phyloP scores from a whole-genome alignment of 1,140 invertebrate species.

The Steinernema feltiae region DNA sequence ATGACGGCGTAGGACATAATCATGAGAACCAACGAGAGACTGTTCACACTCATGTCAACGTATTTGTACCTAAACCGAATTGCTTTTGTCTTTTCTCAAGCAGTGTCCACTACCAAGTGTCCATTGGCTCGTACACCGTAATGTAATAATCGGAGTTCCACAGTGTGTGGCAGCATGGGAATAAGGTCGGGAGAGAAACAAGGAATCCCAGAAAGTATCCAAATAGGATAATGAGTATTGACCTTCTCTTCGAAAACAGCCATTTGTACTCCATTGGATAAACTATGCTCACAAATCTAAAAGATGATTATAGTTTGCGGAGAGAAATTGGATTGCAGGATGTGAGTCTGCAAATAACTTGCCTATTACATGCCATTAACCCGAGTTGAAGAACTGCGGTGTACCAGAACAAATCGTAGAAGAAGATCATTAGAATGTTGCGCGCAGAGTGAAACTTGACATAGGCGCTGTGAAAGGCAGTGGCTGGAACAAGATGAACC shows the following conservation, averaged over 20 bases:
- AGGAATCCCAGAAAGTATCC: slow-evolving; percentile 40
- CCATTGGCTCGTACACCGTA: slow-evolving; percentile 35
- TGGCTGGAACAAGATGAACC: slow-evolving; percentile 42
- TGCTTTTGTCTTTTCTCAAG: too few species aligned
- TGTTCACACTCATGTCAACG: slow-evolving; percentile 43
- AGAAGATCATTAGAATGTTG: slow-evolving; percentile 44
- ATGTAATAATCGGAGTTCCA: slow-evolving; percentile 42
- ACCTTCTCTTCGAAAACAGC: slow-evolving; percentile 33
- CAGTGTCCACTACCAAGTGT: slow-evolving; percentile 38
- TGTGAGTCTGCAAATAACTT: background rate
- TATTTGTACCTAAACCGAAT: slow-evolving; percentile 48
- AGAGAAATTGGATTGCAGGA: slow-evolving; percentile 2
- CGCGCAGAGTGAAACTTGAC: slow-evolving; percentile 32
- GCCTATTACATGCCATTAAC: slow-evolving; percentile 44
- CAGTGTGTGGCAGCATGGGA: slow-evolving; percentile 41
- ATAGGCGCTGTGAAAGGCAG: slow-evolving; percentile 39
- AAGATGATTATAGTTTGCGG: background rate
- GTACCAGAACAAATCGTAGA: slow-evolving; percentile 48
- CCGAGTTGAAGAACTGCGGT: slow-evolving; percentile 43
- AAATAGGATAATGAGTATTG: slow-evolving; percentile 31
- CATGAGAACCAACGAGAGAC: slow-evolving; percentile 38
- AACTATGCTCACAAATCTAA: slow-evolving; percentile 45
- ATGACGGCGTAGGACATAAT: slow-evolving; percentile 42
- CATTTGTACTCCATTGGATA: slow-evolving; percentile 46
- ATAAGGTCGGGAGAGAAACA: slow-evolving; percentile 39